Conservation (phyloP, 2,113 vertebrate genomes). For the Ptilorrhoa leucosticta region DNA sequence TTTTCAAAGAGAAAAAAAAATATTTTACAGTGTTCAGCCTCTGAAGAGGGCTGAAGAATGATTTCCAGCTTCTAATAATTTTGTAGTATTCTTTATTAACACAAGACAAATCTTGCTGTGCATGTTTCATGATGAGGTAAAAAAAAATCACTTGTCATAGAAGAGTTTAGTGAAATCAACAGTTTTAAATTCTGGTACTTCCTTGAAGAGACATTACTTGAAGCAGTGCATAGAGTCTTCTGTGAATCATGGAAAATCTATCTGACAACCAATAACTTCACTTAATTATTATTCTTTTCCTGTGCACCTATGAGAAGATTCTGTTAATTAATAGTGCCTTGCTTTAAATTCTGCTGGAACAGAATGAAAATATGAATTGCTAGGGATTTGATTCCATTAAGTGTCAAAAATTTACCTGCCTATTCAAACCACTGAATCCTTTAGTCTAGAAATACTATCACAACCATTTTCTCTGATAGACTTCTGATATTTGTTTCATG, state of each 20-base stretch:
- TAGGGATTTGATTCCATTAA: not conserved
- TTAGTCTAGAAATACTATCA: not conserved
- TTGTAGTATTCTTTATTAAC: not conserved
- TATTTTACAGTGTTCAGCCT: not conserved
- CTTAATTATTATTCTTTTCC: conserved; percentile 2
- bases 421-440: not conserved
- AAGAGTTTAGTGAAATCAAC: not conserved
- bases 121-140: not conserved
- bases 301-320: not conserved
- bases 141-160: not conserved
- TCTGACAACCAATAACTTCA: not conserved
- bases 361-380: not conserved
- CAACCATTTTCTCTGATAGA: not conserved
- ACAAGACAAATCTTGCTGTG: not conserved
- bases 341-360: not conserved
- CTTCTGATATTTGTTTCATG: not conserved
- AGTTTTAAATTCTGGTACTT: not conserved
- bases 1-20: not conserved
- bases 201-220: not conserved
- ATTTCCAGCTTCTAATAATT: not conserved
- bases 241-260: not conserved
- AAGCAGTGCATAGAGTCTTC: not conserved
- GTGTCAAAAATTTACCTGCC: not conserved
- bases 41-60: not conserved
- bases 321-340: not conserved